Percentiles rank a stretch among this genome's conserved stretches.
These are phyloP conservation scores for Drosophila paramelanica DNA, from an alignment of 2,888 invertebrate species.

Conservation along the genomic window DNA sequence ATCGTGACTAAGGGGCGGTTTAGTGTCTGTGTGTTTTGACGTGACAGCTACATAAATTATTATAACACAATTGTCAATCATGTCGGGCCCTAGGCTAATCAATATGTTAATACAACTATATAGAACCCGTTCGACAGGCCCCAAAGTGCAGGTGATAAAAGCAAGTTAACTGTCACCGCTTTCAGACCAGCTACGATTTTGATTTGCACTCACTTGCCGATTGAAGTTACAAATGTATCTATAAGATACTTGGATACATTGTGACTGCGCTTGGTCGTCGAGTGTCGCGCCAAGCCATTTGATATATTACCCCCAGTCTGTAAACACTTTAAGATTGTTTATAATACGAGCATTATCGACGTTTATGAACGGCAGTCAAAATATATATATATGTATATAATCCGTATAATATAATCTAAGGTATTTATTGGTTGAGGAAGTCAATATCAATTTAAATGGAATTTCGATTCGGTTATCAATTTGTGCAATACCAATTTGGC, in stretches of 20 bases:
- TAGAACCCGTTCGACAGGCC: constrained; percentile 55
- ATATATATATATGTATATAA: constrained; percentile 39
- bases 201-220: constrained; percentile 54
- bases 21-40: constrained; percentile 20
- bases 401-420: background rate
- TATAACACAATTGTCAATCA: constrained; percentile 80
- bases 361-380: constrained; percentile 46
- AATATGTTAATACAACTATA: constrained; percentile 66
- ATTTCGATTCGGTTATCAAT: constrained; percentile 1
- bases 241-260: constrained; percentile 45
- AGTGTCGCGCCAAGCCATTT: constrained; percentile 34
- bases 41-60: constrained; percentile 76
- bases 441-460: background rate
- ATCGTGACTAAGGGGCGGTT: constrained; percentile 68
- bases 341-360: constrained; percentile 34
- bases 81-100: constrained; percentile 75
- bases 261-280: constrained; percentile 46
- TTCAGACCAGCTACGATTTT: constrained; percentile 27
- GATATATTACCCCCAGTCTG: constrained; percentile 50
- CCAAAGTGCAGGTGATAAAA: constrained; percentile 71
- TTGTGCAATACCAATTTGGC: constrained; percentile 5
- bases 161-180: constrained; percentile 56
- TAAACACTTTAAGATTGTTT: constrained; percentile 11
- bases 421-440: constrained; percentile 7
- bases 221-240: constrained; percentile 46